Base-by-base conservation (phyloP, 2,888 invertebrate species). In the Tipula unca region DNA sequence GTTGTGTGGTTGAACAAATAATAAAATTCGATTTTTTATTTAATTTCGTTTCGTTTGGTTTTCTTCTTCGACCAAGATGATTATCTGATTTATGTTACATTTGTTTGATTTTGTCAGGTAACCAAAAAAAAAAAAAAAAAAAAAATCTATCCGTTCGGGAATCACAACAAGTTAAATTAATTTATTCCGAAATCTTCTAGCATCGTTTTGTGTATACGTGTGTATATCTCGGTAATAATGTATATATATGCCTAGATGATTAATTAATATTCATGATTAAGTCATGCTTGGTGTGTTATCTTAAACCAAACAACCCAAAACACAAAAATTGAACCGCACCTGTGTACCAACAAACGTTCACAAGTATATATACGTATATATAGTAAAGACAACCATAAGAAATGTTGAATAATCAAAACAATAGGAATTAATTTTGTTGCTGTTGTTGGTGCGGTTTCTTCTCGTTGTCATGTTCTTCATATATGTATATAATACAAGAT, bases 31-130 rank as follows among this genome's bases (percentile, higher is more conserved):
- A 69, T 69, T 25, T 69, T n/a, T 48, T 48, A n/a, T n/a, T 48
- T 48, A 17, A 6, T 13, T 36, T 48, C 1, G 48, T 17, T 69
- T 48, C n/a, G n/a, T 48, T 14, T 48, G n/a, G 20, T 69, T 20
- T 69, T 69, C 25, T 69, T 69, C 69, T 13, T 69, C 69, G 69
- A 13, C 69, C 69, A 69, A 69, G 69, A 69, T 69, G 69, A 69
- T 69, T 69, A 69, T 69, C 69, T 69, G 69, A 69, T 69, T 69
- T 69, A 69, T 69, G 69, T 25, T 69, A 69, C 69, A 69, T 69
- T 69, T 69, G 69, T 69, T 69, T 69, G 69, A 69, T 69, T 69
- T 69, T 69, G 69, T 69, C 69, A 69, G 69, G 69, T 69, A 69
- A 69, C 69, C 48, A 48, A 48, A 48, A 17, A 42, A 42, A 42